Evolutionary conservation across 2,113 vertebrate genomes (phyloP), one percentile per base, ranked within the genome.

Genomic region (Toxostoma redivivum): DNA sequence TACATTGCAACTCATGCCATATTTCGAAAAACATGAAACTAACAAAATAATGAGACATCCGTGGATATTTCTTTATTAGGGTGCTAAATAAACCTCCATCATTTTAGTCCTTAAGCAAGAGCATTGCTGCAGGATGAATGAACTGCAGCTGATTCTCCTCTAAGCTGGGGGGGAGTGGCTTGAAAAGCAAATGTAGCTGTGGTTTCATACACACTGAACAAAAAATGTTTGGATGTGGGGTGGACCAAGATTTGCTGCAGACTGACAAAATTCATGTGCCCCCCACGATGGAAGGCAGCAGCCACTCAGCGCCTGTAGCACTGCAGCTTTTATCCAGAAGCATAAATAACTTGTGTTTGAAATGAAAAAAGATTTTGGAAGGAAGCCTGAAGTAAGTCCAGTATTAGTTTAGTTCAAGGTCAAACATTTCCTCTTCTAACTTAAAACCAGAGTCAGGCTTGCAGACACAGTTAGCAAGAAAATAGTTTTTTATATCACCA

Each of bases 81-180:
- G 14, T 30, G 28, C 44, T 77, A 73, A 73, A 77, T 64, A 66
- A 71, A 11, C 10, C 17, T 35, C 22, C 19, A 13, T 19, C 22
- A 31, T 16, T 67, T 11, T 54, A 37, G 38, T 18, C 33, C 50
- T 56, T 97, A 98, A 42, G 98, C 97, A 53, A 98, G 87, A 15
- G 96, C 95, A 83, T 48, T 79, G 17, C 42, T 67, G 64, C 64
- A 89, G 86, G 48, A 78, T 53, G 37, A 25, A 58, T 0, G 1
- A 58, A 62, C 50, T 30, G 7, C 38, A 54, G 47, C 18, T 65
- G 51, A 61, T 58, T 45, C 12, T 51, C 33, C 31, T 42, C 19
- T 78, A 23, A 38, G 12, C 4, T 45, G 22, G 5, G 3, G 4
- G 5, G 4, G 18, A 58, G 24, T 15, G 7, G 2, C 3, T 30